Evolutionary conservation across 2,113 vertebrate genomes (phyloP).

Genomic region (Menura novaehollandiae): DNA sequence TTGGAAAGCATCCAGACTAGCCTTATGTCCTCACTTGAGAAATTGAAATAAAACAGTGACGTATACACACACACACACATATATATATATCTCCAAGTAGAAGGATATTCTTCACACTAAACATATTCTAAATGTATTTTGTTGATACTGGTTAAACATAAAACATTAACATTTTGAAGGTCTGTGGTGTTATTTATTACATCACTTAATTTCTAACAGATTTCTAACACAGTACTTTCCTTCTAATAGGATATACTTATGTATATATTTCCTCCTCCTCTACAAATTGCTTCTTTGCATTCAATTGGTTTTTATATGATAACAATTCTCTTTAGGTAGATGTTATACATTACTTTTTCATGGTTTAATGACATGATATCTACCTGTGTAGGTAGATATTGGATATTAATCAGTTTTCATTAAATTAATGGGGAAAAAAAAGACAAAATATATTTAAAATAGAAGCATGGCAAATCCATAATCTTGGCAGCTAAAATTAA

Average conservation of each 20-base stretch:
- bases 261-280: not conserved
- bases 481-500: not conserved
- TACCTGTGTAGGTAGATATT: not conserved
- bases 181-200: not conserved
- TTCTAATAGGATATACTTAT: not conserved
- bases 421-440: not conserved
- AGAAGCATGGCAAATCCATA: not conserved
- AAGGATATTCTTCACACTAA: not conserved
- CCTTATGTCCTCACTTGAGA: not conserved
- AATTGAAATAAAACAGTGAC: not conserved
- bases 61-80: not conserved
- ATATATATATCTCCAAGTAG: not conserved
- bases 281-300: not conserved
- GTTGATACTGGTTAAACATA: not conserved
- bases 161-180: not conserved
- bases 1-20: not conserved
- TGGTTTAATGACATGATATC: not conserved
- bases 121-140: not conserved
- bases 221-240: not conserved
- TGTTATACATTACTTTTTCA: not conserved
- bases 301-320: not conserved
- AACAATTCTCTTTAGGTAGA: not conserved
- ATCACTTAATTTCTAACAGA: not conserved
- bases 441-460: not conserved
- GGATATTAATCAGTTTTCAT: not conserved